Conservation (phyloP, 1,140 invertebrate species). For the Chironomus tepperi region DNA sequence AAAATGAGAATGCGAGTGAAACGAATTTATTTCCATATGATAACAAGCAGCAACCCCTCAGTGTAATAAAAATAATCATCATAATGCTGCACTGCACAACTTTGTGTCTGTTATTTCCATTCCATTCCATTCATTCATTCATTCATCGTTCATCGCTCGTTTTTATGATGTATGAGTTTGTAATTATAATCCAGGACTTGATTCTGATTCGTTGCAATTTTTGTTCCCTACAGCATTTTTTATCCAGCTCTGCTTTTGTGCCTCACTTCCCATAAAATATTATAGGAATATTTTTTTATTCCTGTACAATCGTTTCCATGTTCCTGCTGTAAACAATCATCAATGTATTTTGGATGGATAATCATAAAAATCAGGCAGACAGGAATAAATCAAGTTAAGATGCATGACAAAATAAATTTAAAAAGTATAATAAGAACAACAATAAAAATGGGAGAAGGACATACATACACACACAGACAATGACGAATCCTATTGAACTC, state of each 20-base stretch:
- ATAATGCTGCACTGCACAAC: neutral
- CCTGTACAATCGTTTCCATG: neutral
- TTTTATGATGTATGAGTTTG: neutral
- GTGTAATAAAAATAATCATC: neutral
- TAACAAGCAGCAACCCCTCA: neutral
- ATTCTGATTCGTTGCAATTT: too few relatives aligned
- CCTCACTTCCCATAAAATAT: neutral
- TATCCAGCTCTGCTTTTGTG: too few relatives aligned
- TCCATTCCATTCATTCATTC: neutral
- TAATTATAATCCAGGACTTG: too few relatives aligned
- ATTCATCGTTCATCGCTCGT: neutral
- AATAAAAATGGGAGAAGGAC: too few relatives aligned
- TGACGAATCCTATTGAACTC: conserved; percentile 6
- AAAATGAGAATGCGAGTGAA: neutral
- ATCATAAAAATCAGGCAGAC: neutral
- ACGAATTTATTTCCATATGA: conserved; percentile 3
- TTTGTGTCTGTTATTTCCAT: neutral
- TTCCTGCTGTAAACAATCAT: neutral
- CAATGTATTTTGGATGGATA: neutral
- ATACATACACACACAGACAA: neutral
- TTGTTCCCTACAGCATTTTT: too few relatives aligned
- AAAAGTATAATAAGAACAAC: neutral
- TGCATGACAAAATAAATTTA: neutral
- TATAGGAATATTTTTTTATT: neutral
- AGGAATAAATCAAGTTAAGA: conserved; percentile 3